These are phyloP conservation scores for Lasioglossum figueresi DNA, from an alignment of 2,888 invertebrate species.

Conservation along the genomic window DNA sequence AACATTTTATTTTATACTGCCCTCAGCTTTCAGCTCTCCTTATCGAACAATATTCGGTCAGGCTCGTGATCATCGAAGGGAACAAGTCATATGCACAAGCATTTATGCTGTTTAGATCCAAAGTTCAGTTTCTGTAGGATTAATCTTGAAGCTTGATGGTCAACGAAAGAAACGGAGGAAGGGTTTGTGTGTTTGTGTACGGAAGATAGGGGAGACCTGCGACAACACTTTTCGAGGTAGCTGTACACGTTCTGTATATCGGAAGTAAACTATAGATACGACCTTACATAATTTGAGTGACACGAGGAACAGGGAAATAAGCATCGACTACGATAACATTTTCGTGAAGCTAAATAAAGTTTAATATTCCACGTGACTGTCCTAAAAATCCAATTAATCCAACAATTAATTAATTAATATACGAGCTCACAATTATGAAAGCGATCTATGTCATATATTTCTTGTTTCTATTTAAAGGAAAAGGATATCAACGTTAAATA, in stretches of 20 bases:
- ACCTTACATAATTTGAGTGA: not conserved
- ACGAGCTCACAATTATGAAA: too few species aligned
- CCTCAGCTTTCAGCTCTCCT: not conserved
- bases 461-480: too few species aligned
- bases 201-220: not conserved
- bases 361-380: too few species aligned
- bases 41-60: not conserved
- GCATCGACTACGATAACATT: not conserved
- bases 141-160: not conserved
- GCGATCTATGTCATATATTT: too few species aligned
- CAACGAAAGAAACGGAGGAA: not conserved
- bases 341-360: not conserved
- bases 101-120: not conserved
- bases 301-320: not conserved
- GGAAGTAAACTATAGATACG: not conserved
- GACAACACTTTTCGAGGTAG: not conserved
- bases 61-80: not conserved
- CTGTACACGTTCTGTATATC: not conserved
- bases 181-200: not conserved
- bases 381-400: too few species aligned
- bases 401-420: too few species aligned
- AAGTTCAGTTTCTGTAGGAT: not conserved
- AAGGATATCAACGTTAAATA: too few species aligned
- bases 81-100: not conserved
- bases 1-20: not conserved